Base-by-base conservation (phyloP, 2,113 vertebrate species). In the Micronycteris hirsuta region DNA sequence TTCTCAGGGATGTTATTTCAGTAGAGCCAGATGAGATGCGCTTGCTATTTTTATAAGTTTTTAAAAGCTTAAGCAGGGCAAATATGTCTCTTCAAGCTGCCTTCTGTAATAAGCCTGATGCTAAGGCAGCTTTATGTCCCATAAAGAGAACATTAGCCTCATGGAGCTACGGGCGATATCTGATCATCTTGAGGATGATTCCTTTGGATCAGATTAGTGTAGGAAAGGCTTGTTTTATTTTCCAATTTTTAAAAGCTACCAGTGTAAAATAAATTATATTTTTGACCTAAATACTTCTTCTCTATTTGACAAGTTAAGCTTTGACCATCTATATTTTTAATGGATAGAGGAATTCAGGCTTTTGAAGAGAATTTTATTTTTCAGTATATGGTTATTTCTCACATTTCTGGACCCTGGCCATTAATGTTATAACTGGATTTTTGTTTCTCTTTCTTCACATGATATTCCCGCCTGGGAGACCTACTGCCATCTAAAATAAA, bases 41-140 rank as follows among this genome's bases (percentile, higher is more conserved):
- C 89, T 97, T 97, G 97, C 97, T 97, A 97, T 97, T 97, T 97
- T 97, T 97, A 96, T 93, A 97, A 96, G 97, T 96, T 97, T 97
- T 97, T 97, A 97, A 97, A 97, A 96, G 97, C 95, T 97, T 97
- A 97, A 97, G 94, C 94, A 95, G 97, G 94, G 97, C 96, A 97
- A 97, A 96, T 97, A 97, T 96, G 95, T 95, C 97, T 97, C 89
- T 96, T 93, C 95, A 96, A 97, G 95, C 95, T 97, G 97, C 94
- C 94, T 97, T 83, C 91, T 89, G 89, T 89, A 94, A 94, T 97
- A 95, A 96, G 91, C 97, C 94, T 96, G 94, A 95, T 96, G 94
- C 86, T 94, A 94, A 95, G 93, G 91, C 86, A 94, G 95, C 63
- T 97, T 97, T 97, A 97, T 96, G 94, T 94, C 88, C 91, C 91